Evolutionary conservation across 2,113 vertebrate genomes (phyloP).

Genomic region (Podilymbus podiceps): DNA sequence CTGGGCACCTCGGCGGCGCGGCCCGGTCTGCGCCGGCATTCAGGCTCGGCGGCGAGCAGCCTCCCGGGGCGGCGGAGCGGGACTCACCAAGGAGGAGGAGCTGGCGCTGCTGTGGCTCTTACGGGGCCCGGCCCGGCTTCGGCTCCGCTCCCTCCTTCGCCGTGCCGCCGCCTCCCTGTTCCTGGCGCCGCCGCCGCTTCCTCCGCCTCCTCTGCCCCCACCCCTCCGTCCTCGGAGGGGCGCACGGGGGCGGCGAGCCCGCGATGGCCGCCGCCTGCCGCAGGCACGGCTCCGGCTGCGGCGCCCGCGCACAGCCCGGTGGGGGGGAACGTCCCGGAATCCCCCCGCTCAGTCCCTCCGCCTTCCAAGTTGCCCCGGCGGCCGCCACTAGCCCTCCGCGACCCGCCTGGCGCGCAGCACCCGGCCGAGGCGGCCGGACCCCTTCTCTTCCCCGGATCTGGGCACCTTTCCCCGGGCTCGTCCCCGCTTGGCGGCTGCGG

Average conservation of each 20-base stretch:
- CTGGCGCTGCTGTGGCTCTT: background rate
- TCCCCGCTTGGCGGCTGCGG: background rate
- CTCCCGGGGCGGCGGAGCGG: background rate
- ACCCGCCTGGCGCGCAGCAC: background rate
- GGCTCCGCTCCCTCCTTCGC: background rate
- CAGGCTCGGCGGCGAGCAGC: background rate
- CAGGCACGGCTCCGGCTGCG: background rate
- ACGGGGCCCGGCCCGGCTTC: conserved; percentile 24
- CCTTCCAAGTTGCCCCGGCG: background rate
- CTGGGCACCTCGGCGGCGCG: background rate
- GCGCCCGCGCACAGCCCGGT: background rate
- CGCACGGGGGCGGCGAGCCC: background rate
- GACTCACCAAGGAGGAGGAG: conserved; percentile 50
- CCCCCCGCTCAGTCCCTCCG: background rate
- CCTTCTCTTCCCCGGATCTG: background rate
- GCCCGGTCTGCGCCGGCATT: background rate
- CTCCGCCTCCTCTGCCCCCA: conserved; percentile 37
- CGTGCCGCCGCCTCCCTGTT: conserved; percentile 32
- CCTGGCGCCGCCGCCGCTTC: conserved; percentile 17
- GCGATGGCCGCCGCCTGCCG: background rate
- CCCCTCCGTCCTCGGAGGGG: conserved; percentile 18
- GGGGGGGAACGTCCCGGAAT: background rate
- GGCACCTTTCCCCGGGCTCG: background rate
- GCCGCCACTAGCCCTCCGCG: background rate
- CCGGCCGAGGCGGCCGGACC: background rate